A percentile compares a stretch with the other conserved stretches of the same genome.
These are phyloP conservation scores for Tenthredo mesomela DNA, from an alignment of 2,888 invertebrate species.

Conservation along the genomic window DNA sequence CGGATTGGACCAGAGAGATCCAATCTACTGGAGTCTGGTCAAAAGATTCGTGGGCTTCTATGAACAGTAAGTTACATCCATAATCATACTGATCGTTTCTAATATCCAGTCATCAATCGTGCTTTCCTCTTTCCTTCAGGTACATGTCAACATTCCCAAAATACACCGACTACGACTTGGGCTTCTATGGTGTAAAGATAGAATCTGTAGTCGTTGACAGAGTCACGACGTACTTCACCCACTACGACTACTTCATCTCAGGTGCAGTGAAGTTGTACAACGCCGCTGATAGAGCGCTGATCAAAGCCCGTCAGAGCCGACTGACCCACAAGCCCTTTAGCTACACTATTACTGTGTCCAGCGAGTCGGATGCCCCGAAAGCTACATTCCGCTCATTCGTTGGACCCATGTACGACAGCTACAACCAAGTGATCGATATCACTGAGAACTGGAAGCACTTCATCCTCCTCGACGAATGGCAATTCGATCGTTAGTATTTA, in stretches of 20 bases:
- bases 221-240: conserved; percentile 85
- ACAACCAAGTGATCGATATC: conserved; percentile 79
- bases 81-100: background rate
- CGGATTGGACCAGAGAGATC: conserved; percentile 85
- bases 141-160: conserved; percentile 80
- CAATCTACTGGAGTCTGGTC: conserved; percentile 85
- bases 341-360: conserved; percentile 82
- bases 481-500: conserved; percentile 81
- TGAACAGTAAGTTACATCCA: conserved; percentile 69
- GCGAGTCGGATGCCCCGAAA: conserved; percentile 78
- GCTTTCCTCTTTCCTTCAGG: conserved; percentile 54
- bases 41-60: conserved; percentile 82
- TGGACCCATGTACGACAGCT: conserved; percentile 84
- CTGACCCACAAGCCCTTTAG: conserved; percentile 86
- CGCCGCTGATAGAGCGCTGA: conserved; percentile 78
- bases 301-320: conserved; percentile 84
- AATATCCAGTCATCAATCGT: background rate
- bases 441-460: conserved; percentile 83
- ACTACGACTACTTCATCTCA: conserved; percentile 82
- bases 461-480: conserved; percentile 84
- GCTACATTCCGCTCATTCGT: conserved; percentile 82
- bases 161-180: conserved; percentile 82
- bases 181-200: conserved; percentile 82
- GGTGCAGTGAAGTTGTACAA: conserved; percentile 79
- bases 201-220: conserved; percentile 83